A percentile compares a stretch with the other conserved stretches of the same genome.
phyloP scores from a whole-genome alignment of 2,888 invertebrate species.

The Hydrotaea diabolus region DNA sequence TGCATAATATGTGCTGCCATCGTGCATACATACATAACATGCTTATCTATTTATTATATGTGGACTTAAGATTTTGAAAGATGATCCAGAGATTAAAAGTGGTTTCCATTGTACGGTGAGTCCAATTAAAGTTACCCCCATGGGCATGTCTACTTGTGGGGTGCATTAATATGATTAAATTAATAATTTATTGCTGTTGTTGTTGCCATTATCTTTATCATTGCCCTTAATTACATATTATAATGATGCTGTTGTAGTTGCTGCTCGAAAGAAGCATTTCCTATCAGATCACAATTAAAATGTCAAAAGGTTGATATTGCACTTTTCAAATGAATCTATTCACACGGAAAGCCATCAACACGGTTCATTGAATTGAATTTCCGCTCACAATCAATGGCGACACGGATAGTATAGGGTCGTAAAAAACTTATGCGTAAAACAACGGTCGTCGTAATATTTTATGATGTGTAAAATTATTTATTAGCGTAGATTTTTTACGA shows the following conservation, averaged over 20 bases:
- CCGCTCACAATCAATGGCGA: not conserved
- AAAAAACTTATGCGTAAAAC: not conserved
- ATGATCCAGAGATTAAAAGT: not conserved
- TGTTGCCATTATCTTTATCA: not conserved
- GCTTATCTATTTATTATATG: not conserved
- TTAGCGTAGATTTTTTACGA: too few relatives aligned
- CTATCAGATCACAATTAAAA: too few relatives aligned
- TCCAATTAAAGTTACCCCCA: slow-evolving; percentile 24
- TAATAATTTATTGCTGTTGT: slow-evolving; percentile 7
- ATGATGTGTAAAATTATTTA: slow-evolving; percentile 16
- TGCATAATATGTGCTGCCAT: too few relatives aligned
- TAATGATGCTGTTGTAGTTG: not conserved
- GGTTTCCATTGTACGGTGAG: not conserved
- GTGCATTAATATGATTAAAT: slow-evolving; percentile 53
- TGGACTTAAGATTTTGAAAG: not conserved
- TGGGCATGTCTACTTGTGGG: slow-evolving; percentile 12
- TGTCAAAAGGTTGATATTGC: too few relatives aligned
- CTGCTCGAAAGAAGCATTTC: too few relatives aligned
- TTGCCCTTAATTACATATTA: not conserved
- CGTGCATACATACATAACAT: not conserved
- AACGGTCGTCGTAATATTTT: not conserved
- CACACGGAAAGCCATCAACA: not conserved
- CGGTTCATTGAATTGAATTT: not conserved
- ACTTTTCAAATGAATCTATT: not conserved
- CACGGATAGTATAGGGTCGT: not conserved